Base-by-base conservation (phyloP, 2,797 vertebrate species). In the Champsocephalus gunnari region DNA sequence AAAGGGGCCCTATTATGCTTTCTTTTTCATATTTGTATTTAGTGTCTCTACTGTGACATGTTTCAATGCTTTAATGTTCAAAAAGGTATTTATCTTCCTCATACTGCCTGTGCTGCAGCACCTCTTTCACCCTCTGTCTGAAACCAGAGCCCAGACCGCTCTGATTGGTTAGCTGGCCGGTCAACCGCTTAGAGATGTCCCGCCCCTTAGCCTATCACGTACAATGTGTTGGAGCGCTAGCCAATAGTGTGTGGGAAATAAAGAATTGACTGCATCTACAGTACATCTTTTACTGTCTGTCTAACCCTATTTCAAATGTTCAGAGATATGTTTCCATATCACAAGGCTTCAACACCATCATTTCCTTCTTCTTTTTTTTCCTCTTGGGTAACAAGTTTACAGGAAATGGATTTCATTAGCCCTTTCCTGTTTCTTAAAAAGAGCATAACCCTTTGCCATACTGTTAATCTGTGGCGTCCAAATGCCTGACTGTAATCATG, bases 371-470 rank as follows among this genome's bases (percentile, higher is more conserved):
- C 74, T 73, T 82, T 61, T 70, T 66, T 21, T 47, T 66, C 47
- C 17, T 50, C 74, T 90, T 93, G 64, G 65, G 85, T 73, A 90
- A 92, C 70, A 61, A 28, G 17, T 79, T 83, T 41, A 67, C 60
- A 90, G 90, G 89, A 93, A 88, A 71, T 75, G 44, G 13, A 65
- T 82, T 85, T 83, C 81, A 71, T 84, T 47, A 64, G 54, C 55
- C 10, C n/a, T 63, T 86, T 90, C 86, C 87, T 84, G 77, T 85
- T 90, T 82, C 71, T 78, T 66, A 76, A 82, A 73, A 14, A 5
- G 17, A 66, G n/a, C 68, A 10, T 49, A 57, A 3, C 24, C 3
- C 49, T 13, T 8, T 8, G 19, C 0, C n/a, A 51, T 3, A 0
- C 6, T 43, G 16, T 19, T 57, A 51, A 21, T 11, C 54, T 49